Conservation (phyloP, 2,113 vertebrate species). For the Eclectus roratus region DNA sequence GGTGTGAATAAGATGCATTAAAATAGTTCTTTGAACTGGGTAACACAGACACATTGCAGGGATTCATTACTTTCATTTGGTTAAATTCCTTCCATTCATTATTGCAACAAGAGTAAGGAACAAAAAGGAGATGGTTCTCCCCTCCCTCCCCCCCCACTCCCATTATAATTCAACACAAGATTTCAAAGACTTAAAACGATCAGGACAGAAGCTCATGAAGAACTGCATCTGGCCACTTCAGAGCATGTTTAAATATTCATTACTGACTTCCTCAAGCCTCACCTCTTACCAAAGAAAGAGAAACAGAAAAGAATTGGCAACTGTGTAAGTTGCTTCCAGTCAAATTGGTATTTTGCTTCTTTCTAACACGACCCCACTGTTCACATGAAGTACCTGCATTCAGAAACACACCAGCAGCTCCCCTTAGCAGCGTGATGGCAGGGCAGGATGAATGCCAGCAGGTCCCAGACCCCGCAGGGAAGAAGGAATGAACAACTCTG, state of each 20-base stretch:
- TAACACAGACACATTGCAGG: constrained; percentile 63
- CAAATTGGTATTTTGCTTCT: constrained; percentile 4
- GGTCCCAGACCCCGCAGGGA: neutral
- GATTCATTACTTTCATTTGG: constrained; percentile 67
- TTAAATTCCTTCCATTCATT: constrained; percentile 67
- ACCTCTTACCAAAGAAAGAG: constrained; percentile 20
- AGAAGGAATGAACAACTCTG: neutral
- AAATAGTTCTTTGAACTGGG: constrained; percentile 57
- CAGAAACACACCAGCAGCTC: neutral
- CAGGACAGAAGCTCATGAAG: constrained; percentile 36
- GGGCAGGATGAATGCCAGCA: neutral
- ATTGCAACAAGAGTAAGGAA: constrained; percentile 36
- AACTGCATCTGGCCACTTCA: constrained; percentile 55
- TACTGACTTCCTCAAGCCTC: constrained; percentile 31
- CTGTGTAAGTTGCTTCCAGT: neutral
- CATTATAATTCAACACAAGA: constrained; percentile 62
- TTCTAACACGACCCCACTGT: neutral
- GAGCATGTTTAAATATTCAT: constrained; percentile 58
- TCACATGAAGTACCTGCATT: neutral
- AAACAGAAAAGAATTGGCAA: constrained; percentile 32
- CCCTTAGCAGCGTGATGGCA: neutral
- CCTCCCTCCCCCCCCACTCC: neutral
- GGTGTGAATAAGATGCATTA: constrained; percentile 47
- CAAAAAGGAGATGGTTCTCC: constrained; percentile 39
- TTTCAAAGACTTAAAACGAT: constrained; percentile 62